Base-by-base conservation (phyloP, 2,888 invertebrate species). In the Pherbina coryleti region DNA sequence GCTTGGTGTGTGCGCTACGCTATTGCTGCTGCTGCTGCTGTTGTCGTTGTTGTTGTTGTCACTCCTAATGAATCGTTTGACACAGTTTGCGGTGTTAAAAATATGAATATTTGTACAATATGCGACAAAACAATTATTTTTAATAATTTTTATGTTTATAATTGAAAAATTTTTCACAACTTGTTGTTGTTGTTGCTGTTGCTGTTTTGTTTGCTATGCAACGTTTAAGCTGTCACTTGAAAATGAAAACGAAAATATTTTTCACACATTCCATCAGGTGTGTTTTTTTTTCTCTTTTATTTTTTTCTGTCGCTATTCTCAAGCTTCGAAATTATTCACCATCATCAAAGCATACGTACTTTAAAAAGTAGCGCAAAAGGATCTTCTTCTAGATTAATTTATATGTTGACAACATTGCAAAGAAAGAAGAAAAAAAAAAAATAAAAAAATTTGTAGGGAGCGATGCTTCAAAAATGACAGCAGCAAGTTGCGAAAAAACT, bases 1-100 rank as follows among this genome's bases (percentile, higher is more conserved):
- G 14, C 2, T 11, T 44, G 11, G 14, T 44, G 44, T 44, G 44
- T 44, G 44, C 11, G 55, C 19, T 9, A 5, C 7, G 19, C n/a
- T 55, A 1, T 31, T 53, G 28, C 3, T 2, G 28, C 5, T 8
- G 22, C 49, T 19, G 19, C 25, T 69, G 69, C 51, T 74, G 49
- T 19, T 70, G 74, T 7, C 69, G 14, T 28, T 44, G 72, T 17
- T 64, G 34, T 9, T 71, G 62, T n/a, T 60, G 67, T 49, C n/a
- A 34, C 66, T 64, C 51, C 75, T 77, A 79, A 75, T 77, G 71
- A 72, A 71, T 77, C 71, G 67, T 79, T 75, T 79, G 79, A 79
- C 79, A 79, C 79, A 77, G 62, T 79, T 79, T 70, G 53, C 25
- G 37, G 22, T 69, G 49, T 34, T 44, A 74, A 57, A 75, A 67